Evolutionary conservation across 53 echinoderm and acorn worm genomes (phyloP), one percentile per base, ranked within the genome.

Genomic region (Pentamera pediparva): DNA sequence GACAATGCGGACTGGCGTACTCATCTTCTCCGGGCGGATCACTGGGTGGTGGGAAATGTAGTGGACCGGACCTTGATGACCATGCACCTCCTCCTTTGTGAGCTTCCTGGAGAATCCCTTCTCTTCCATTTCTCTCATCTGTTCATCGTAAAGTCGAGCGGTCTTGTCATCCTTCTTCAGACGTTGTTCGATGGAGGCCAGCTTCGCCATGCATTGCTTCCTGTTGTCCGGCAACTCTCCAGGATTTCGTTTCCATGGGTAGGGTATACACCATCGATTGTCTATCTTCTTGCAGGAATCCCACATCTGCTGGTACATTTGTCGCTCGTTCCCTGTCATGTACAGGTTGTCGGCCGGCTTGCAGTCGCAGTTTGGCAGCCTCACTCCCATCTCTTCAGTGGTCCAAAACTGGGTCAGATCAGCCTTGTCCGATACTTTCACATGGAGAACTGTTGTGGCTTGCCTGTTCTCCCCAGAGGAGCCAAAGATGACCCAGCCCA

Each of bases 201-300:
- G 78, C 8, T 50, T 76, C 18, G 59, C 65, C 39, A 77, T 86
- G 20, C 82, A 86, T 47, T 82, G 86, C 5, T 28, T 37, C 52
- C 43, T 74, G 56, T 86, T 86, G 38, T 89, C 71, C 4, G 86
- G 86, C 12, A 86, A 76, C 8, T 30, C 7, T 28, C 55, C 26
- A 13, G 90, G 79, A 55, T 89, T 75, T 19, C 32, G 55, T 24
- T 76, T 78, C 90, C 86, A 89, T 9, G 86, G 90, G 54, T 85
- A 85, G 12, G 78, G 59, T 17, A 89, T 41, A 13, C 55, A 29
- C 82, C 85, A 89, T 26, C 75, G 63, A 30, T 67, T 75, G 34
- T 73, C 75, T 5, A 59, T 56, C 33, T 86, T 89, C n/a, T 56
- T 41, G 30, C 89, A 78, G 10, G 81, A 81, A 35, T 61, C 48